Conservation (phyloP, 2,888 invertebrate genomes). For the Amiota mariae region DNA sequence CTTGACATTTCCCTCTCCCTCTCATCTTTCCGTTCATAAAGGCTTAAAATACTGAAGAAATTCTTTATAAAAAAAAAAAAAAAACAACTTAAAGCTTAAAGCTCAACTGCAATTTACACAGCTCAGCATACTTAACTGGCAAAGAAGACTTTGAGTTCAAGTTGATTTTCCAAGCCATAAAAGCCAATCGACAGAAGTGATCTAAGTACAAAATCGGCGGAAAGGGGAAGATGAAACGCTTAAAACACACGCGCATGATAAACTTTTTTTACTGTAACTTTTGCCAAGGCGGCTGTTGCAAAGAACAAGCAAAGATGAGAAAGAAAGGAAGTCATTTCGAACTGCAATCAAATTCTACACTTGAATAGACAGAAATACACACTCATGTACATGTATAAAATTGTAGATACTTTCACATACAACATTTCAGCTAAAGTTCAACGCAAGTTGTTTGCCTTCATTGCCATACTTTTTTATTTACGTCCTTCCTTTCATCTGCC, state of each 20-base stretch:
- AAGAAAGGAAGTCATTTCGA: slow-evolving; percentile 63
- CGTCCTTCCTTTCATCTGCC: too few species aligned
- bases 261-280: too few species aligned
- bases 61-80: too few species aligned
- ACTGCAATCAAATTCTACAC: slow-evolving; percentile 71
- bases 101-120: slow-evolving; percentile 14
- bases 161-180: slow-evolving; percentile 69
- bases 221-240: slow-evolving; percentile 50
- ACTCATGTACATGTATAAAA: slow-evolving; percentile 3
- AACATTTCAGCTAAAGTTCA: neutral
- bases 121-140: neutral
- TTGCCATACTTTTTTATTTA: too few species aligned
- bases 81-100: neutral
- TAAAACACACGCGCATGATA: neutral
- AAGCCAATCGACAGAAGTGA: slow-evolving; percentile 60
- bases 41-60: neutral
- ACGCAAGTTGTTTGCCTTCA: too few species aligned
- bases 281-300: neutral
- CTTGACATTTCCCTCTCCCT: neutral
- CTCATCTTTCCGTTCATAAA: too few species aligned
- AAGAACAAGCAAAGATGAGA: neutral
- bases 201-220: slow-evolving; percentile 46
- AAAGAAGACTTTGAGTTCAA: slow-evolving; percentile 44
- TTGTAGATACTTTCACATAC: neutral
- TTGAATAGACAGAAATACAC: slow-evolving; percentile 61